Evolutionary conservation across 2,888 invertebrate genomes (phyloP).

Genomic region (Linhomoeus sp.): DNA sequence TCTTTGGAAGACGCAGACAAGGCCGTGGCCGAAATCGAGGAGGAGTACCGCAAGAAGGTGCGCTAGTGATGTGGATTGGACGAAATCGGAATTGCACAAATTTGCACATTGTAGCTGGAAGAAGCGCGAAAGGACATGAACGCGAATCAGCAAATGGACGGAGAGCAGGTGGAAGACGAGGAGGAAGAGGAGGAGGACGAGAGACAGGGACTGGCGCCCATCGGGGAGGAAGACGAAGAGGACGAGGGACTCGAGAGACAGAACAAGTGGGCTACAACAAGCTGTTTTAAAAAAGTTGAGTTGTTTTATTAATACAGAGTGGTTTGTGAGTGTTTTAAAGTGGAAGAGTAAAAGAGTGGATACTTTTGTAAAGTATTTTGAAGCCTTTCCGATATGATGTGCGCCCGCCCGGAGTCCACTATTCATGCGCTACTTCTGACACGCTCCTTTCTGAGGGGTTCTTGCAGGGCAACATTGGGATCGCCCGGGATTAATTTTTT

Average conservation of each 20-base stretch:
- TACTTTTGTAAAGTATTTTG: too few relatives aligned
- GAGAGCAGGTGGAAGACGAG: not conserved
- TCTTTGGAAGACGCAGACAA: constrained; percentile 4
- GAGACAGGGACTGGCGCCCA: not conserved
- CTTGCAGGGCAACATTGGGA: too few relatives aligned
- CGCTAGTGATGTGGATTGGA: not conserved
- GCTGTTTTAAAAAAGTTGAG: too few relatives aligned
- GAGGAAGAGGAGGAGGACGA: not conserved
- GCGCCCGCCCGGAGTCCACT: too few relatives aligned
- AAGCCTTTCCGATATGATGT: too few relatives aligned
- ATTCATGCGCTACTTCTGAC: too few relatives aligned
- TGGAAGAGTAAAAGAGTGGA: too few relatives aligned
- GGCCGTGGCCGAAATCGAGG: constrained; percentile 4
- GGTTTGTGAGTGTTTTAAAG: too few relatives aligned
- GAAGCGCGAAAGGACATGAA: not conserved
- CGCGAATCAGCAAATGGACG: not conserved
- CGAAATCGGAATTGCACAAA: not conserved
- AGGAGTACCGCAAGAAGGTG: constrained; percentile 4
- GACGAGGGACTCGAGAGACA: not conserved
- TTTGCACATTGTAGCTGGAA: not conserved
- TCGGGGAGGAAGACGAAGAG: not conserved
- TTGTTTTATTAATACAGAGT: too few relatives aligned
- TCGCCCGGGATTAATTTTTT: too few relatives aligned
- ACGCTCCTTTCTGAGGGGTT: too few relatives aligned
- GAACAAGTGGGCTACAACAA: too few relatives aligned